A percentile compares a stretch with the other conserved stretches of the same genome.
Conservation (phyloP, 2,888 invertebrate genomes). For the Acronicta leporina region DNA sequence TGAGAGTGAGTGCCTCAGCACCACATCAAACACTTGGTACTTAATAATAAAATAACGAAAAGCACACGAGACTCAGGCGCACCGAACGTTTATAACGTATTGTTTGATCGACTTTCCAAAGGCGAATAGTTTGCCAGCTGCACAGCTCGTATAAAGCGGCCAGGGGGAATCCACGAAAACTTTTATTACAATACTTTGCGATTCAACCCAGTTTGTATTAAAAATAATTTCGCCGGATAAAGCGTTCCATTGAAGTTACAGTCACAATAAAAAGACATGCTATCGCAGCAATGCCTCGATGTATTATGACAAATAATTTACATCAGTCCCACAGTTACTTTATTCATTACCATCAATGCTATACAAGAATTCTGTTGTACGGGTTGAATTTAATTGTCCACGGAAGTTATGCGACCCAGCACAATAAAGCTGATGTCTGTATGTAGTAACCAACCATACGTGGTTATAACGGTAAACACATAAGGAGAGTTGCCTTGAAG, state of each 20-base stretch:
- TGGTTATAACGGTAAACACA: neutral
- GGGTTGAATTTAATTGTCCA: slow-evolving; percentile 33
- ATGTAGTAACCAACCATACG: neutral
- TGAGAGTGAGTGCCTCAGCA: neutral
- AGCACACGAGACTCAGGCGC: slow-evolving; percentile 21
- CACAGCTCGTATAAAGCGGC: slow-evolving; percentile 33
- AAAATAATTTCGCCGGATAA: slow-evolving; percentile 5
- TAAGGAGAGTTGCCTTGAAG: neutral
- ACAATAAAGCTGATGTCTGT: slow-evolving; percentile 25
- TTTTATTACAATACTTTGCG: slow-evolving; percentile 41
- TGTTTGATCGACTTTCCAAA: slow-evolving; percentile 63
- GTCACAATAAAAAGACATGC: slow-evolving; percentile 13
- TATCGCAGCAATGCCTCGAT: slow-evolving; percentile 40
- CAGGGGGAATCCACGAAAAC: slow-evolving; percentile 47
- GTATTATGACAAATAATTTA: slow-evolving; percentile 42
- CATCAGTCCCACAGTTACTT: slow-evolving; percentile 18
- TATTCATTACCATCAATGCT: slow-evolving; percentile 35
- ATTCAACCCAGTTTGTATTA: slow-evolving; percentile 9
- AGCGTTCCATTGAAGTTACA: slow-evolving; percentile 28
- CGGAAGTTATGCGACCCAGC: slow-evolving; percentile 30
- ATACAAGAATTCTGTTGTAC: slow-evolving; percentile 27
- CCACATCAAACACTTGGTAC: slow-evolving; percentile 9
- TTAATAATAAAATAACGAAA: slow-evolving; percentile 17
- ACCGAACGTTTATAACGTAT: slow-evolving; percentile 55
- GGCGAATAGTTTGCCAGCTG: slow-evolving; percentile 59